phyloP scores from a whole-genome alignment of 1,140 invertebrate species.

The Bombus cullumanus region DNA sequence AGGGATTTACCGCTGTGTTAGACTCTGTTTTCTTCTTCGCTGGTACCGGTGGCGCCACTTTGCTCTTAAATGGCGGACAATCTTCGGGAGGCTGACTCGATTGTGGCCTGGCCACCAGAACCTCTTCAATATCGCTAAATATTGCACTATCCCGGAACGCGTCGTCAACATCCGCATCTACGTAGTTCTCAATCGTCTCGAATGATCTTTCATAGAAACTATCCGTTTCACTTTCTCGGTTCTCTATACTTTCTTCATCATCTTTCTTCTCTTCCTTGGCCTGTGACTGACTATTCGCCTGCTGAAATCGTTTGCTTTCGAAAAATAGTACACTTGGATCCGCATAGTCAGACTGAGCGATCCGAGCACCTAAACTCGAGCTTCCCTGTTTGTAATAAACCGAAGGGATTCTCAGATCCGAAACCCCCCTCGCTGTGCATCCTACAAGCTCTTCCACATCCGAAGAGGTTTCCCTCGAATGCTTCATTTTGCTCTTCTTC shows the following conservation, averaged over 20 bases:
- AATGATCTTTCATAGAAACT: slow-evolving; percentile 90
- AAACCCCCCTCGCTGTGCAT: slow-evolving; percentile 58
- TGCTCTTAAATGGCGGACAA: slow-evolving; percentile 55
- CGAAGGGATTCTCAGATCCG: slow-evolving; percentile 57
- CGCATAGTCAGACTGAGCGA: slow-evolving; percentile 93
- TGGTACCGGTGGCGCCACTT: slow-evolving; percentile 78
- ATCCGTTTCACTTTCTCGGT: slow-evolving; percentile 82
- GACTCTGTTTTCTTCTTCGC: slow-evolving; percentile 67
- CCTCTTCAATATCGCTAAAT: slow-evolving; percentile 89
- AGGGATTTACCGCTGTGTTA: not conserved
- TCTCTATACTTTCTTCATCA: slow-evolving; percentile 53
- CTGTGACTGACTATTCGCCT: not conserved
- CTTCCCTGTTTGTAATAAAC: slow-evolving; percentile 90
- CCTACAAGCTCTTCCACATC: slow-evolving; percentile 76
- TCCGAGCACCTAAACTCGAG: slow-evolving; percentile 91
- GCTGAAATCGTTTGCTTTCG: slow-evolving; percentile 71
- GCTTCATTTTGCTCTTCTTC: slow-evolving; percentile 67
- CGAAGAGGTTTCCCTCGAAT: slow-evolving; percentile 71
- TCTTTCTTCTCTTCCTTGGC: slow-evolving; percentile 34
- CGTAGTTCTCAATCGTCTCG: slow-evolving; percentile 88
- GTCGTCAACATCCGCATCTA: slow-evolving; percentile 83
- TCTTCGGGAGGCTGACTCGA: not conserved
- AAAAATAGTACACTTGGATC: slow-evolving; percentile 88
- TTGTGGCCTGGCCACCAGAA: slow-evolving; percentile 47
- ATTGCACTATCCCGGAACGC: slow-evolving; percentile 92